phyloP scores from a whole-genome alignment of 2,113 vertebrate genomes.

The Platichthys flesus region DNA sequence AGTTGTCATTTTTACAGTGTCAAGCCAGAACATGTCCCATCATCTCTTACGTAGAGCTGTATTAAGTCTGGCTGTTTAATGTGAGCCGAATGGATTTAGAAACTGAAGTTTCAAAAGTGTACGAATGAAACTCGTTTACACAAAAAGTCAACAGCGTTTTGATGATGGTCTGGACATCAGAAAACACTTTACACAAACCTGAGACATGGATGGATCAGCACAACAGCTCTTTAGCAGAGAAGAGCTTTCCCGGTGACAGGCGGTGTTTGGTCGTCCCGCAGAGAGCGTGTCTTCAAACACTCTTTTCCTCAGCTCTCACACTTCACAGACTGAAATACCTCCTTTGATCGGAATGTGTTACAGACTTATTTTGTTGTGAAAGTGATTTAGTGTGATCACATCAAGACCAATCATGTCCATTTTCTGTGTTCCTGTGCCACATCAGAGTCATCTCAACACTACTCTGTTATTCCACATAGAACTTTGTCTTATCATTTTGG shows the following conservation, averaged over 20 bases:
- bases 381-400: conserved; percentile 9
- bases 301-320: neutral
- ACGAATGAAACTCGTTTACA: conserved; percentile 9
- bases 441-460: neutral
- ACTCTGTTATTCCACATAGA: conserved; percentile 14
- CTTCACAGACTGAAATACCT: neutral
- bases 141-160: conserved; percentile 39
- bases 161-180: conserved; percentile 74
- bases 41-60: neutral
- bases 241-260: neutral
- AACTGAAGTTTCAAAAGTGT: conserved; percentile 14
- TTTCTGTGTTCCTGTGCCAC: neutral
- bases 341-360: neutral
- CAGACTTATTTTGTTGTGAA: neutral
- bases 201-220: neutral
- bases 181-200: conserved; percentile 83
- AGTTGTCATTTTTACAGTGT: neutral
- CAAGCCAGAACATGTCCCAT: neutral
- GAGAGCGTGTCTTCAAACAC: neutral
- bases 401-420: neutral
- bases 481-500: conserved; percentile 40
- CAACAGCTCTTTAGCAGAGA: neutral
- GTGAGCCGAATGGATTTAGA: conserved; percentile 9
- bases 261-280: neutral
- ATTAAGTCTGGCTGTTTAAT: neutral